phyloP scores from a whole-genome alignment of 2,888 invertebrate genomes.

The Aphidius colemani region DNA sequence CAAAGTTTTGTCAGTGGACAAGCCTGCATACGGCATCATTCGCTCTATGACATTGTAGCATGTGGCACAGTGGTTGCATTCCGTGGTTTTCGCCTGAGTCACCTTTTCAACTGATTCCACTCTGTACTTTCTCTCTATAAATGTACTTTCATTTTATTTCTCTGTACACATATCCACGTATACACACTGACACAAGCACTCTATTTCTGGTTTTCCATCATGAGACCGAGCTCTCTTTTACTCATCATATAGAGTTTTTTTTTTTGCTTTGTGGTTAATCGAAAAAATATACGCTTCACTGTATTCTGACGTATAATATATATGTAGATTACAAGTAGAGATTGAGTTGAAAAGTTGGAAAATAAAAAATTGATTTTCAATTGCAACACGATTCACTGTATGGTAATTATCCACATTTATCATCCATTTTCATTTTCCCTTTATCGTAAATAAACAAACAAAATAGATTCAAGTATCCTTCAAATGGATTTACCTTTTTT shows the following conservation, averaged over 20 bases:
- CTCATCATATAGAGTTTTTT: too few relatives aligned
- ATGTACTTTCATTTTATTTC: neutral
- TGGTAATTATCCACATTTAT: neutral
- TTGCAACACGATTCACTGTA: constrained; percentile 2
- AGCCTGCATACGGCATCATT: constrained; percentile 1
- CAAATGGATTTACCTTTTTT: too few relatives aligned
- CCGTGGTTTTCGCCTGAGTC: constrained; percentile 21
- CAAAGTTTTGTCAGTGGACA: constrained; percentile 11
- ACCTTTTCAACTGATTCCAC: constrained; percentile 2
- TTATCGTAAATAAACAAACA: too few relatives aligned
- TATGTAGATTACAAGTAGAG: constrained; percentile 10
- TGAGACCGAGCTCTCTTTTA: neutral
- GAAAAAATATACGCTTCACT: constrained; percentile 6
- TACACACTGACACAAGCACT: neutral
- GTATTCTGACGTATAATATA: neutral
- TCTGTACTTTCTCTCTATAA: neutral
- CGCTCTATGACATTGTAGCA: constrained; percentile 13
- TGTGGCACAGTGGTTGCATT: constrained; percentile 23
- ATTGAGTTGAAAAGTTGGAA: constrained; percentile 29
- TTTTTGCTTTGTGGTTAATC: constrained; percentile 5
- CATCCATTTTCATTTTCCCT: neutral
- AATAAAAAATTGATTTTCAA: constrained; percentile 34
- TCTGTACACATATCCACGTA: too few relatives aligned
- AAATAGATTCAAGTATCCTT: too few relatives aligned
- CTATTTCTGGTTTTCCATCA: neutral